Evolutionary conservation across 2,113 vertebrate genomes (phyloP).

Genomic region (Ancistrus triradiatus): DNA sequence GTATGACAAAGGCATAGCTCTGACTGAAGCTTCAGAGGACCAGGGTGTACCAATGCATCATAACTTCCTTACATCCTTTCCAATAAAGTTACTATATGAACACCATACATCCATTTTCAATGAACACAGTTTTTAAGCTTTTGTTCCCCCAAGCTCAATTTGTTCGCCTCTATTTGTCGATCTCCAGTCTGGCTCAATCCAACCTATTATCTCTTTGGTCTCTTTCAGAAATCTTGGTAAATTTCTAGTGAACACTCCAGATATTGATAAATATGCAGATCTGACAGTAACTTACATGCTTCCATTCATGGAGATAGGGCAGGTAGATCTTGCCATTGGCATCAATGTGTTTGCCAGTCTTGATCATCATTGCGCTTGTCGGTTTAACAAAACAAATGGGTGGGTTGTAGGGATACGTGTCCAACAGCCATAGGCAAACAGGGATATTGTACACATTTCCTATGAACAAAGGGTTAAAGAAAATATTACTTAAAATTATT

Average conservation of each 20-base stretch:
- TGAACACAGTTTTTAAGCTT: no score
- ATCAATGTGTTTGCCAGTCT: conserved; percentile 97
- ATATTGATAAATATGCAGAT: not conserved
- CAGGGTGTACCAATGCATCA: no score
- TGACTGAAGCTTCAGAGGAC: no score
- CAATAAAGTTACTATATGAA: no score
- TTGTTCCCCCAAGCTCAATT: no score
- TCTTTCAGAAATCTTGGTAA: no score
- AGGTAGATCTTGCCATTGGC: conserved; percentile 98
- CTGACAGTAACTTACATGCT: conserved; percentile 78
- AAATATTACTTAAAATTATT: not conserved
- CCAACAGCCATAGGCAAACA: conserved; percentile 93
- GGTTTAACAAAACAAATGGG: conserved; percentile 99
- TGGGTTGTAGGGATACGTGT: conserved; percentile 95
- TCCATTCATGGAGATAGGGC: conserved; percentile 97
- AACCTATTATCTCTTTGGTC: no score
- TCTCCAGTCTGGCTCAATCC: no score
- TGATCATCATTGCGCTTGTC: conserved; percentile 98
- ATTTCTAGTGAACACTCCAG: not conserved
- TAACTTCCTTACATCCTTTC: no score
- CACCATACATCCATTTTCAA: no score
- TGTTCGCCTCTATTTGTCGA: no score
- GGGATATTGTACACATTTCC: conserved; percentile 97
- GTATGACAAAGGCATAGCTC: no score
- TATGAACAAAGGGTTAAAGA: conserved; percentile 48